Percentiles rank a stretch among this genome's conserved stretches.
These are phyloP conservation scores for Theodoxus fluviatilis DNA, from an alignment of 2,888 invertebrate genomes.

Conservation along the genomic window DNA sequence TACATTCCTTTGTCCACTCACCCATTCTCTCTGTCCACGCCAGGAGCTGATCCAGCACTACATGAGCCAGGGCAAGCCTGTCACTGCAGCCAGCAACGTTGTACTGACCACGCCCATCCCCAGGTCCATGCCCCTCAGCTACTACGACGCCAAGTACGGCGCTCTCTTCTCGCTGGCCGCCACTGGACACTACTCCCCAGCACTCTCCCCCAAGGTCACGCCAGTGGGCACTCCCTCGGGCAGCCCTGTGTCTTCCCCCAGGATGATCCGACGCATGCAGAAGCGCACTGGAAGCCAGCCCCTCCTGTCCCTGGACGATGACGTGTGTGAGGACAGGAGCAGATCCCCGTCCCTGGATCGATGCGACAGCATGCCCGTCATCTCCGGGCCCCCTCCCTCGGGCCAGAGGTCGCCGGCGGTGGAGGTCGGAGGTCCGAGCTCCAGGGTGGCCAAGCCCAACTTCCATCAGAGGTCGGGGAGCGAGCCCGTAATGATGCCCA, in stretches of 20 bases:
- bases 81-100: constrained; percentile 88
- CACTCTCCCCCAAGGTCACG: constrained; percentile 40
- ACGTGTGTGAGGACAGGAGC: constrained; percentile 25
- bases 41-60: constrained; percentile 91
- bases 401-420: too few species aligned
- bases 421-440: too few species aligned
- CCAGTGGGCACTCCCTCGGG: constrained; percentile 38
- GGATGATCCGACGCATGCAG: constrained; percentile 33
- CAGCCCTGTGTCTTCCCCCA: constrained; percentile 48
- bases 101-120: constrained; percentile 86
- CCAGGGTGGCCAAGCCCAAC: constrained; percentile 23
- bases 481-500: constrained; percentile 47
- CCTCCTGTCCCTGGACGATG: constrained; percentile 41
- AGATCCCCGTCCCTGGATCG: constrained; percentile 39
- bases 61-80: constrained; percentile 87
- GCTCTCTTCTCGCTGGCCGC: constrained; percentile 34
- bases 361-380: constrained; percentile 67
- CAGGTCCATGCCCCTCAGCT: constrained; percentile 69
- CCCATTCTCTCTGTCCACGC: too few species aligned
- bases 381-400: constrained; percentile 39
- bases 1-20: too few species aligned
- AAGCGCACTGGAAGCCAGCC: constrained; percentile 58
- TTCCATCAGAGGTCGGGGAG: constrained; percentile 54
- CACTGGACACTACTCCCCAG: constrained; percentile 37
- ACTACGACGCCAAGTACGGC: constrained; percentile 56